phyloP scores from a whole-genome alignment of 1,140 invertebrate species.

The Caligus rogercresseyi region DNA sequence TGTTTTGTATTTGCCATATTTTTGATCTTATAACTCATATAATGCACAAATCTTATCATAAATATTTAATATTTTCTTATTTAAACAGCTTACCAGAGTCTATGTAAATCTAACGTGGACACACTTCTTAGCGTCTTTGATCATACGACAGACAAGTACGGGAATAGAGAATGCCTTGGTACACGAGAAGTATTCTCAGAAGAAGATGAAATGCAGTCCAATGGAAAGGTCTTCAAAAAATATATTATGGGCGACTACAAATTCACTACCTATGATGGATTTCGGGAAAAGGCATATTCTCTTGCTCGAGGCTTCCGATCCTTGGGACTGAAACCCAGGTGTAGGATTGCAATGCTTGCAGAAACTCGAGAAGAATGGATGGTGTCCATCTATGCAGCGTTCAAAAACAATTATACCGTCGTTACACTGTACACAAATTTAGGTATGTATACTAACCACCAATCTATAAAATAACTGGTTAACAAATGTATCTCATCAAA shows the following conservation, averaged over 20 bases:
- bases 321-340: constrained; percentile 31
- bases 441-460: no score
- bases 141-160: constrained; percentile 27
- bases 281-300: constrained; percentile 30
- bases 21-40: no score
- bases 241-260: constrained; percentile 32
- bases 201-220: constrained; percentile 35
- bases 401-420: constrained; percentile 31
- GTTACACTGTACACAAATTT: constrained; percentile 43
- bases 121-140: no score
- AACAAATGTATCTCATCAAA: no score
- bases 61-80: no score
- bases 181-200: constrained; percentile 35
- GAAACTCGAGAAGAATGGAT: constrained; percentile 44
- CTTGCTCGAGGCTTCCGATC: constrained; percentile 29
- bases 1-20: no score
- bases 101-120: no score
- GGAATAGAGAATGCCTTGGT: constrained; percentile 32
- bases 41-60: no score
- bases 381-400: constrained; percentile 34
- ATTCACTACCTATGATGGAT: constrained; percentile 35
- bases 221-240: constrained; percentile 41
- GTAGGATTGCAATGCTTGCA: constrained; percentile 37
- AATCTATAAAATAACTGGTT: no score
- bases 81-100: no score